Evolutionary conservation across 2,113 vertebrate genomes (phyloP), one percentile per base, ranked within the genome.

Genomic region (Turdus rufiventris): DNA sequence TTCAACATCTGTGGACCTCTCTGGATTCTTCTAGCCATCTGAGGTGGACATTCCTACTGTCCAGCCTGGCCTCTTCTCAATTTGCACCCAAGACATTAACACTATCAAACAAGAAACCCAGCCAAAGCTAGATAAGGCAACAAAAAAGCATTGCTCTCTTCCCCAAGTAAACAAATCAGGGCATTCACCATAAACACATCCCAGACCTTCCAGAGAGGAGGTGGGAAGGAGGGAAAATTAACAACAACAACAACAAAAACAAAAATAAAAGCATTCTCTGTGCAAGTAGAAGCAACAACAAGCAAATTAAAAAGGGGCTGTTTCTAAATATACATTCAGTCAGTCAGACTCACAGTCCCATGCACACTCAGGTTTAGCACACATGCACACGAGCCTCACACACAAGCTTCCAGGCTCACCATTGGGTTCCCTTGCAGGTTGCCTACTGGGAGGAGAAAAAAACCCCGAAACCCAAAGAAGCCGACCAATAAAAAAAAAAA

Each of bases 61-160:
- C 96, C 98, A 97, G 38, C 42, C 85, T 54, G 94, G 93, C 91
- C 85, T 92, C 70, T 88, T 93, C 80, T 92, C 71, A 94, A 86
- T 92, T 96, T 97, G 96, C 96, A 96, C 96, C 96, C 83, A 81
- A 95, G 96, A 96, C 96, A 94, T 97, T 93, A 95, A 93, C 43
- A 42, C 88, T 95, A 96, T 97, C 96, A 96, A 97, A 97, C 92
- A 98, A 92, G 96, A 98, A 98, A 98, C 96, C 96, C 97, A 98
- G 97, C 98, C 97, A 97, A 93, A 96, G 98, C 97, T 98, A 96
- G 97, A 97, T 98, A 98, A 98, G 98, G 98, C 98, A 98, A 98
- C 98, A 97, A 97, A 98, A 96, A 98, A 98, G 96, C 97, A 97
- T 97, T 93, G 92, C 89, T 97, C 91, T 97, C 97, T 98, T 97